Evolutionary conservation across 2,113 vertebrate species (phyloP).

Genomic region (Phoxinus phoxinus): DNA sequence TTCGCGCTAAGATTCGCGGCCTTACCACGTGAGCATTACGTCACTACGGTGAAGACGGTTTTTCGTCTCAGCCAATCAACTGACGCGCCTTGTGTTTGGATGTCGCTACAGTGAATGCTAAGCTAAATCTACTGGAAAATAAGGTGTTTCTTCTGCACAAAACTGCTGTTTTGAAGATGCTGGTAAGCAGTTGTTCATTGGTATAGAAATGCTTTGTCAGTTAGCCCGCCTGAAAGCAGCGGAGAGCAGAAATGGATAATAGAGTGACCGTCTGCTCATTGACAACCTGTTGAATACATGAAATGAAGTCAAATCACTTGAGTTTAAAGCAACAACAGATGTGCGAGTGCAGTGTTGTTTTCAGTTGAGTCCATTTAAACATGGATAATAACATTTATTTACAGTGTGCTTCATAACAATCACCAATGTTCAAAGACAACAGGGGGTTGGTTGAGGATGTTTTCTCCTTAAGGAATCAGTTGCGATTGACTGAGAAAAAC

Average conservation of each 20-base stretch:
- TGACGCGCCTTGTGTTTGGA: slow-evolving; percentile 56
- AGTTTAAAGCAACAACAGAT: neutral
- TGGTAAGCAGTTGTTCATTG: neutral
- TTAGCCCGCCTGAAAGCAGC: neutral
- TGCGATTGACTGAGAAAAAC: slow-evolving; percentile 76
- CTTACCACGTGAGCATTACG: neutral
- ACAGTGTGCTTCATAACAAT: slow-evolving; percentile 13
- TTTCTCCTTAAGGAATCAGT: slow-evolving; percentile 72
- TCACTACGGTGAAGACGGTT: slow-evolving; percentile 34
- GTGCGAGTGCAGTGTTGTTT: neutral
- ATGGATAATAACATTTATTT: neutral
- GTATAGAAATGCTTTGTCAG: neutral
- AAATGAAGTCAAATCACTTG: neutral
- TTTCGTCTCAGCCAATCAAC: slow-evolving; percentile 65
- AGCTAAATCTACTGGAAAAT: neutral
- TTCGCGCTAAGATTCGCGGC: slow-evolving; percentile 64
- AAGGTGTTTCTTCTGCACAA: neutral
- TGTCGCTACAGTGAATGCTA: neutral
- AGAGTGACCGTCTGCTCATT: neutral
- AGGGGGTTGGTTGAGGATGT: slow-evolving; percentile 73
- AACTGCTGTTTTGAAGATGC: neutral
- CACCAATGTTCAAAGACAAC: slow-evolving; percentile 64
- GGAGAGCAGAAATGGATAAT: neutral
- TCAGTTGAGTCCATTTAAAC: neutral
- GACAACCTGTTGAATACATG: slow-evolving; percentile 39